Evolutionary conservation across 2,113 vertebrate species (phyloP), one percentile per base, ranked within the genome.

Genomic region (Chunga burmeisteri): DNA sequence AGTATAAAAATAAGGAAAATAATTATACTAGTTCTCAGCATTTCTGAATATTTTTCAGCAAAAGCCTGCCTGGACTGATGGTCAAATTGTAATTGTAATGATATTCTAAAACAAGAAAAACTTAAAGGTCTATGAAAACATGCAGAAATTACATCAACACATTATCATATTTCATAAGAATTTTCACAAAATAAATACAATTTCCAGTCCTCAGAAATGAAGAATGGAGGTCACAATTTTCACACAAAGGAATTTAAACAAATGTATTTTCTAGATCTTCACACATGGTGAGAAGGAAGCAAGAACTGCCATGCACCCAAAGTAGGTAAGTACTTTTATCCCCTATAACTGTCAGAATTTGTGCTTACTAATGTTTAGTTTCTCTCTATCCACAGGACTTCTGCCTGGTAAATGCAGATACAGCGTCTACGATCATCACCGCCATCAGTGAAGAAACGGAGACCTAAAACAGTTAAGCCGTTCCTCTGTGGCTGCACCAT

Each of bases 391-490:
- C 22, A 4, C 26, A 18, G 30, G 46, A 26, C 7, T 22, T 79
- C 3, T 32, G 40, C 50, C 12, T 14, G 72, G 25, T 56, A 47
- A 50, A 55, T 1, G 49, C 68, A 53, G 66, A 36, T 9, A 27
- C 27, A 34, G 34, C 3, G 18, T 2, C 40, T 44, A 9, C 30
- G 15, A 9, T 0, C 50, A 17, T 5, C 25, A 34, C 11, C 34
- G 56, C 26, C 36, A 19, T 0, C 36, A 25, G 18, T 1, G 67
- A 40, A 44, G 26, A 30, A 9, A 32, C 16, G 5, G 25, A 68
- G 34, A 47, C 10, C n/a, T 27, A 4, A 5, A 17, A 1, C 55
- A 27, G 7, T 2, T 3, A 1, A 17, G 42, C 62, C 20, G 4
- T 30, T 59, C 13, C 16, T 42, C 26, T n/a, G 4, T 3, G 36